phyloP scores from a whole-genome alignment of 2,113 vertebrate species.

The Dipodomys merriami region DNA sequence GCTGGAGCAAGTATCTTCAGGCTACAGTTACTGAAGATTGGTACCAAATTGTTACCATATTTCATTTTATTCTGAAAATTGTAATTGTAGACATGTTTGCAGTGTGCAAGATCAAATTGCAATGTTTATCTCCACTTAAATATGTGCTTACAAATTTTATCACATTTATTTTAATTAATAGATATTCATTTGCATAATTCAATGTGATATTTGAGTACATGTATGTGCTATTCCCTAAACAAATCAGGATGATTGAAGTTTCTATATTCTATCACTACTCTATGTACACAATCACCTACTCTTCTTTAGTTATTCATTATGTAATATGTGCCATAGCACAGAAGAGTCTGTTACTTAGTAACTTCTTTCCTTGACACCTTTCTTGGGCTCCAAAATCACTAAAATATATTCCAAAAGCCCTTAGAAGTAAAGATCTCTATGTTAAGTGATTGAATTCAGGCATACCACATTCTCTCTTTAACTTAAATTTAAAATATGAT shows the following conservation, averaged over 20 bases:
- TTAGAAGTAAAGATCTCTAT: background rate
- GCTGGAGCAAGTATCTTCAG: background rate
- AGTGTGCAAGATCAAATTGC: background rate
- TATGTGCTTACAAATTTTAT: background rate
- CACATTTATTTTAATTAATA: background rate
- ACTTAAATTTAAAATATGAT: background rate
- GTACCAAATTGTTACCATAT: background rate
- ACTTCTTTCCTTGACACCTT: background rate
- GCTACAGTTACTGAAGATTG: background rate
- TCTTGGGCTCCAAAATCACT: background rate
- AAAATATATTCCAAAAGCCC: background rate
- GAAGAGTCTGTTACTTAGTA: background rate
- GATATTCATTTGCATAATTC: background rate
- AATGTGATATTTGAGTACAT: background rate
- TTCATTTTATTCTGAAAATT: background rate
- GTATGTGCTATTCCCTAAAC: background rate
- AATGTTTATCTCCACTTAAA: background rate
- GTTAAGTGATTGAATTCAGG: background rate
- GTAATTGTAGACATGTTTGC: too few relatives aligned
- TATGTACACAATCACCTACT: background rate
- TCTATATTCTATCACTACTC: background rate
- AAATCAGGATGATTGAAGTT: background rate
- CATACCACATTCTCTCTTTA: background rate
- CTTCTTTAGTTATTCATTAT: background rate
- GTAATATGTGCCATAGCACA: background rate